Percentiles rank a stretch among this genome's conserved stretches.
Conservation (phyloP, 2,797 vertebrate species). For the Chanos chanos region DNA sequence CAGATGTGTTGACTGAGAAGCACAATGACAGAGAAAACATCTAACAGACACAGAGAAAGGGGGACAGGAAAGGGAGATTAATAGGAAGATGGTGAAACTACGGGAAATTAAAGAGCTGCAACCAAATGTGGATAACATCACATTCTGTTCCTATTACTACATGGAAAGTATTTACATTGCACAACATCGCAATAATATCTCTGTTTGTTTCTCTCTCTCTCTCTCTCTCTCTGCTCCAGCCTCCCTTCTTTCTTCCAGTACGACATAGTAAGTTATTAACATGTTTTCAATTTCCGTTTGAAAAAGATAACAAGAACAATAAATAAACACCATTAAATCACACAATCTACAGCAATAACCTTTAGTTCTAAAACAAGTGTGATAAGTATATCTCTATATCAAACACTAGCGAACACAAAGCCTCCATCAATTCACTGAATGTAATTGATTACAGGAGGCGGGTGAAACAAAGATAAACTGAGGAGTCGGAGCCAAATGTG, state of each 20-base stretch:
- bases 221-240: background rate
- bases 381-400: conserved; percentile 11
- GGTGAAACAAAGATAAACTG: background rate
- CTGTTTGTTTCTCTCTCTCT: background rate
- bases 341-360: background rate
- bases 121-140: background rate
- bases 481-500: background rate
- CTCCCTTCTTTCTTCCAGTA: background rate
- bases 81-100: background rate
- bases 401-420: conserved; percentile 19
- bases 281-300: no score
- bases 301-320: no score
- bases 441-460: background rate
- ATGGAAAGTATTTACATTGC: background rate
- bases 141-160: conserved; percentile 4
- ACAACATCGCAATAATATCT: no score
- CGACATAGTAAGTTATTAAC: no score
- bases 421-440: background rate
- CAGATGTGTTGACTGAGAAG: conserved; percentile 11
- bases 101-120: background rate
- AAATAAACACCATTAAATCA: background rate
- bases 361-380: conserved; percentile 9
- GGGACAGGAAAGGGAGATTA: background rate
- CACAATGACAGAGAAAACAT: conserved; percentile 6
- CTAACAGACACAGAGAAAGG: background rate